These are phyloP conservation scores for Holacanthella duospinosa DNA, from an alignment of 2,888 invertebrate species.

Conservation along the genomic window DNA sequence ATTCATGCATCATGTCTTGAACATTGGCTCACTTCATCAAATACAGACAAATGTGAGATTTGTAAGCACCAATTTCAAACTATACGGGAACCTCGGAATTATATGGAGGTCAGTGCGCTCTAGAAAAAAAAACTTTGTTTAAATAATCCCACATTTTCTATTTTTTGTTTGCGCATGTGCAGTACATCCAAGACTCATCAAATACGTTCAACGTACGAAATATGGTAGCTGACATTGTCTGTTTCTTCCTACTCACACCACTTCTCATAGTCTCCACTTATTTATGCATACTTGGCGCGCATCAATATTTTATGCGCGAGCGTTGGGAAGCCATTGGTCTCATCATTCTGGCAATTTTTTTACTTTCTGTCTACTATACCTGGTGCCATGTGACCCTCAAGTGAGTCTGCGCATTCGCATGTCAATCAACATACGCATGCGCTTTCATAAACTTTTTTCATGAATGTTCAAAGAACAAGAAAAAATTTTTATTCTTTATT, in stretches of 20 bases:
- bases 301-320: constrained; percentile 36
- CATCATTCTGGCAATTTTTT: constrained; percentile 32
- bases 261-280: constrained; percentile 41
- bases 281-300: constrained; percentile 41
- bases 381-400: constrained; percentile 37
- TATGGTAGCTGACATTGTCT: constrained; percentile 42
- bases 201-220: constrained; percentile 41
- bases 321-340: constrained; percentile 38
- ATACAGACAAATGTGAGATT: constrained; percentile 44
- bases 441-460: not conserved
- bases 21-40: constrained; percentile 45
- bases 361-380: constrained; percentile 34
- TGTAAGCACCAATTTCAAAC: constrained; percentile 43
- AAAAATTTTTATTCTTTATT: not conserved
- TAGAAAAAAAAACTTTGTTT: not conserved
- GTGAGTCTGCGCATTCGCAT: too few relatives aligned
- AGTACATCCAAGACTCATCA: constrained; percentile 41
- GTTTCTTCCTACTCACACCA: constrained; percentile 43
- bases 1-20: constrained; percentile 46
- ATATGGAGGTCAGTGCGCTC: constrained; percentile 40
- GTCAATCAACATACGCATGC: too few relatives aligned
- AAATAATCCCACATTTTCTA: not conserved
- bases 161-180: constrained; percentile 3
- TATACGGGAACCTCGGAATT: constrained; percentile 40
- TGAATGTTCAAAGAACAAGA: not conserved